These are phyloP conservation scores for Alces alces DNA, from an alignment of 2,113 vertebrate species.

Conservation along the genomic window DNA sequence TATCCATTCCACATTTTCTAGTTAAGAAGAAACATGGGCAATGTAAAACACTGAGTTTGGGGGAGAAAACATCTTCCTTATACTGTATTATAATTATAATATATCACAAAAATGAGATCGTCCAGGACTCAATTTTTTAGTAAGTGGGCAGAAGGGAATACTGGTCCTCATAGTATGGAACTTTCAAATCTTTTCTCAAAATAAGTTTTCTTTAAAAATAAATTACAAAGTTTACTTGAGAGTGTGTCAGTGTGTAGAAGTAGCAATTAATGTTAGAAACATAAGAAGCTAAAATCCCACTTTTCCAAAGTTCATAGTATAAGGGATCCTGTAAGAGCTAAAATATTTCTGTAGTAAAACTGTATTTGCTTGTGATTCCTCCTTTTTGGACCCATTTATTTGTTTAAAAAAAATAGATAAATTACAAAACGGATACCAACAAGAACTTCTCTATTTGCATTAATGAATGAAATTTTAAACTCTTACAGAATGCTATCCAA, in stretches of 20 bases:
- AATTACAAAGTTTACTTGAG: not conserved
- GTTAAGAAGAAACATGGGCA: not conserved
- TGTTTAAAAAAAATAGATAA: not conserved
- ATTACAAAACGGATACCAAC: not conserved
- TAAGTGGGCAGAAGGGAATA: not conserved
- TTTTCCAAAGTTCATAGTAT: not conserved
- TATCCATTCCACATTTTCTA: not conserved
- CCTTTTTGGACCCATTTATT: not conserved
- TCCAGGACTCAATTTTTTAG: not conserved
- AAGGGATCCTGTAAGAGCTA: not conserved
- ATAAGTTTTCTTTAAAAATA: conserved; percentile 38
- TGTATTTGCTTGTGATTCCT: not conserved
- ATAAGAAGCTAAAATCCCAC: conserved; percentile 14
- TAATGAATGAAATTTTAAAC: not conserved
- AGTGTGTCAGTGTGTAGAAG: not conserved
- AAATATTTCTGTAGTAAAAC: not conserved
- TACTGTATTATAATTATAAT: not conserved
- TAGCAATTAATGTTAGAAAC: conserved; percentile 28
- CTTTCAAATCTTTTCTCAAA: not conserved
- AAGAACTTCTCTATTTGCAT: not conserved
- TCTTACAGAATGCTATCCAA: not conserved
- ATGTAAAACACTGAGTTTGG: not conserved
- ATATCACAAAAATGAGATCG: not conserved
- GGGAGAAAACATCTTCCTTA: not conserved
- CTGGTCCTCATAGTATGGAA: not conserved